Evolutionary conservation across 2,797 vertebrate species (phyloP), one percentile per base, ranked within the genome.

Genomic region (Clamator glandarius): DNA sequence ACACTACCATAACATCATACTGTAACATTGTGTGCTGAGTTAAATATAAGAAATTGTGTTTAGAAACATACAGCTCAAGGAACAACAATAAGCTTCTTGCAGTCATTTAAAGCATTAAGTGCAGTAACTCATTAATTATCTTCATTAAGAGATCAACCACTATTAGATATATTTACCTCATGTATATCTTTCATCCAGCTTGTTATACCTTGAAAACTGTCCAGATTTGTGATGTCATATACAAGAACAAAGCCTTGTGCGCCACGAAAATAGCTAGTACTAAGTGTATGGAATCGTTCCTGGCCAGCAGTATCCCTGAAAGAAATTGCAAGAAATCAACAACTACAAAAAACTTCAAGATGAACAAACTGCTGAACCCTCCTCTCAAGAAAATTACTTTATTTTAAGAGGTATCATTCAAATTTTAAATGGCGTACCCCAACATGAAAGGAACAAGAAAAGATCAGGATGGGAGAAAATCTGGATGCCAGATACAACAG

Each of bases 261-360:
- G 5, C 97, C 97, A 83, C 96, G 97, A 85, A 97, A 98, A 94
- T 98, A 98, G 89, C 96, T 96, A 81, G 97, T 98, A 92, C 97
- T 97, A 33, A 98, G 95, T 3, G 97, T 97, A 84, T 97, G 97
- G 93, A 98, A 98, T 57, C 96, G 92, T 57, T 98, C 97, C 87
- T 98, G 97, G 68, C 97, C 97, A 79, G 97, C 97, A 84, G 97
- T 98, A 63, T 98, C 97, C 97, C 97, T 98, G 93, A 82, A 97
- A 95, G 41, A 95, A 46, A 96, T 57, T 25, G 15, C 36, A 88
- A 85, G 25, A 68, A 70, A 77, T 83, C 54, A 89, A 78, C 6
- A 64, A 4, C 70, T 6, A 67, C 16, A 75, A 68, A 25, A 84
- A 59, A 59, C 31, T 28, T 51, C 21, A 50, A 29, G 8, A 70